These are phyloP conservation scores for Iselma pallidipennis DNA, from an alignment of 2,888 invertebrate genomes.

Conservation along the genomic window DNA sequence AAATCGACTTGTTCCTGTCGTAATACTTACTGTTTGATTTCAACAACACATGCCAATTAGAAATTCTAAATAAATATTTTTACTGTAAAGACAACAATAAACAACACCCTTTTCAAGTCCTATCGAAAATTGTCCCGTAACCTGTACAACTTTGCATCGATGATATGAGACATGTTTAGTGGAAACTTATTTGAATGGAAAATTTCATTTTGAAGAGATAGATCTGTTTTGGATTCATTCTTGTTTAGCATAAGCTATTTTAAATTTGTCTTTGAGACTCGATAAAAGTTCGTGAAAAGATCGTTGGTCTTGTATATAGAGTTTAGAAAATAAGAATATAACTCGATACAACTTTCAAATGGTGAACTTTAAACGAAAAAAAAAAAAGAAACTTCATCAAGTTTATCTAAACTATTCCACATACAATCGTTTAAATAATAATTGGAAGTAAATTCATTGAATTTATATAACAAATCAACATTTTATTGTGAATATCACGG, in stretches of 20 bases:
- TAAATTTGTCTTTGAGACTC: not conserved
- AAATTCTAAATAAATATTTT: too few relatives aligned
- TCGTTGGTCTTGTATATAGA: not conserved
- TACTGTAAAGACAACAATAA: too few relatives aligned
- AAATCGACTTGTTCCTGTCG: too few relatives aligned
- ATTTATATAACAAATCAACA: not conserved
- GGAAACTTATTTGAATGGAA: not conserved
- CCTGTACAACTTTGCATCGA: too few relatives aligned
- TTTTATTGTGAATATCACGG: not conserved
- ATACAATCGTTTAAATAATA: not conserved
- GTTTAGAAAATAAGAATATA: not conserved
- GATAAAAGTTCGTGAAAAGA: not conserved
- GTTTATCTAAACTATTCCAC: not conserved
- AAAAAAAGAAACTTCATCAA: not conserved
- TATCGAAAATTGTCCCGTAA: not conserved
- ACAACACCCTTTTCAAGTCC: not conserved
- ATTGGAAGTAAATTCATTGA: not conserved
- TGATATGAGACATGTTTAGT: too few relatives aligned
- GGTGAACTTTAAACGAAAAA: not conserved
- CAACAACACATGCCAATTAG: too few relatives aligned
- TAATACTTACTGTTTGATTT: too few relatives aligned
- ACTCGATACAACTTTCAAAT: not conserved
- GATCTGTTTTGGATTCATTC: not conserved
- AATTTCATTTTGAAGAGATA: not conserved
- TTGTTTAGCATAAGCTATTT: not conserved